A percentile compares a stretch with the other conserved stretches of the same genome.
Conservation (phyloP, 2,113 vertebrate genomes). For the Pygathrix nemaeus region DNA sequence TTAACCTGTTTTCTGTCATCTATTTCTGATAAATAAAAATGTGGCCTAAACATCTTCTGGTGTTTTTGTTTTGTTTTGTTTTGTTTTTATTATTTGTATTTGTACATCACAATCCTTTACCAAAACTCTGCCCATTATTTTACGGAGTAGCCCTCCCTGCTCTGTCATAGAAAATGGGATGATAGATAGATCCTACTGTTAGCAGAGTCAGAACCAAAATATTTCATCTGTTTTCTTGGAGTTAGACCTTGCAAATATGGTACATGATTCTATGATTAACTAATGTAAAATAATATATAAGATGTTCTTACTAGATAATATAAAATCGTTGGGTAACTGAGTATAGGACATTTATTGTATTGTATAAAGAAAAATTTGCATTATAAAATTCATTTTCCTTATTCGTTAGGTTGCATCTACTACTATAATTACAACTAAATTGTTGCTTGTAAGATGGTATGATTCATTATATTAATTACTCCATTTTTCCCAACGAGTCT, state of each 20-base stretch:
- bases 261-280: neutral
- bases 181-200: neutral
- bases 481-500: neutral
- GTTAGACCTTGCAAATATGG: neutral
- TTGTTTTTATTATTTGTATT: neutral
- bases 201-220: neutral
- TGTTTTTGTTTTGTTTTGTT: neutral
- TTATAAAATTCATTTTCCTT: neutral
- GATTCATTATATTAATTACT: constrained; percentile 53
- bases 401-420: neutral
- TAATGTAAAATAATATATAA: neutral
- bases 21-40: neutral
- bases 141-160: neutral
- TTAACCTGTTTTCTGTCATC: neutral
- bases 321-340: neutral
- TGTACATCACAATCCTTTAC: neutral
- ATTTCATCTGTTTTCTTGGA: neutral
- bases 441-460: neutral
- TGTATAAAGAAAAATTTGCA: neutral
- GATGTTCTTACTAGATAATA: neutral
- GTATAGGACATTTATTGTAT: neutral
- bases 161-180: neutral
- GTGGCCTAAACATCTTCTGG: neutral
- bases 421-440: constrained; percentile 7
- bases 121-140: neutral